phyloP scores from a whole-genome alignment of 2,113 vertebrate species.

The Rhynchomys soricoides region DNA sequence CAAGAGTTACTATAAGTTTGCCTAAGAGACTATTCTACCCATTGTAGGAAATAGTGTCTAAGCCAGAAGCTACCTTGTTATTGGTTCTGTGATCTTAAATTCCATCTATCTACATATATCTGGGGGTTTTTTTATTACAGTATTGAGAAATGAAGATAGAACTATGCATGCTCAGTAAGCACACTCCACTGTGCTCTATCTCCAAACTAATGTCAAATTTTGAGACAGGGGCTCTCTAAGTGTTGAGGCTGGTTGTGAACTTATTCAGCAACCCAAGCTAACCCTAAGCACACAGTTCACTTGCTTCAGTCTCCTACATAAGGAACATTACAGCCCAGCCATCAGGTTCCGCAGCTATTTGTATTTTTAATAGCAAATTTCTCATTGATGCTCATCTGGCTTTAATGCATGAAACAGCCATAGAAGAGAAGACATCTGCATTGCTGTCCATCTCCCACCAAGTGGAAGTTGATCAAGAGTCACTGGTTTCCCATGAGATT shows the following conservation, averaged over 20 bases:
- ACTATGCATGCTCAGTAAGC: background rate
- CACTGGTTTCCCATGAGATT: background rate
- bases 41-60: background rate
- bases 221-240: background rate
- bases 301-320: too few species aligned
- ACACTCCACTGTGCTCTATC: background rate
- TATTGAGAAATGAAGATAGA: background rate
- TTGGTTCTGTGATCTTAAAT: background rate
- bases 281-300: background rate
- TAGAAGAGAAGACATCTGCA: background rate
- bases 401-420: background rate
- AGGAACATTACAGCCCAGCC: background rate
- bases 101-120: background rate
- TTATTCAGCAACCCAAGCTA: background rate
- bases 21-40: background rate
- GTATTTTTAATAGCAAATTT: background rate
- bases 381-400: background rate
- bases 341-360: background rate
- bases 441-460: background rate
- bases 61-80: background rate
- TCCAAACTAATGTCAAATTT: background rate
- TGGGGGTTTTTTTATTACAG: too few species aligned
- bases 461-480: background rate
- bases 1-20: background rate
- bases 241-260: background rate